Evolutionary conservation across 2,113 vertebrate species (phyloP), one percentile per base, ranked within the genome.

Genomic region (Pipa parva): DNA sequence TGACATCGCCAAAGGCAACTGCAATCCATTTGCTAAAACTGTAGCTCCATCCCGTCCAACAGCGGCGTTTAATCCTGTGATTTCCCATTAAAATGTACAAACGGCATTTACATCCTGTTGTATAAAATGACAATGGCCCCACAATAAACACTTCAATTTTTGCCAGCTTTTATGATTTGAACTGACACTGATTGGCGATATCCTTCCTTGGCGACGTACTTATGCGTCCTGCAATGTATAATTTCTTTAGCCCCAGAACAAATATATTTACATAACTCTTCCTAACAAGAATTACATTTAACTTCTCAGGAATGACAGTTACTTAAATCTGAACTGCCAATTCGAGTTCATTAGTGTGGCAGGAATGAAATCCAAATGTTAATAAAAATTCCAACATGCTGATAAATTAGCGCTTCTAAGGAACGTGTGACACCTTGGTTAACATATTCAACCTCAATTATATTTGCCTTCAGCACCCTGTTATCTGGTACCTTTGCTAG

Each of bases 401-500:
- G 90, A 90, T 92, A 93, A 95, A 95, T 93, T 92, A 93, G 90
- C 88, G 89, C 90, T 91, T 91, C 91, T 91, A 90, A 92, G 89
- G 84, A 89, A 88, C 92, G 84, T 92, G 93, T 92, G 94, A 97
- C 93, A 97, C 92, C 92, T 92, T 95, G 92, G 91, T 96, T 98
- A 97, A 96, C 92, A 93, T 94, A 97, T 98, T 98, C 93, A 93
- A 96, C 94, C 95, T 99, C 95, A 99, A 98, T 98, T 99, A 98
- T 94, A 94, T 96, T 98, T 98, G 92, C 95, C 93, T 95, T 97
- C 94, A 95, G 92, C 91, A 90, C 87, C 87, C 91, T 93, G 93
- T 98, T 99, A 98, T 98, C 95, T 95, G 91, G 91, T 95, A 94
- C 92, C 92, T 93, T 94, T 92, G 90, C 94, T 95, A 92, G 94